Evolutionary conservation across 2,888 invertebrate species (phyloP).

Genomic region (Drosophila anceps): DNA sequence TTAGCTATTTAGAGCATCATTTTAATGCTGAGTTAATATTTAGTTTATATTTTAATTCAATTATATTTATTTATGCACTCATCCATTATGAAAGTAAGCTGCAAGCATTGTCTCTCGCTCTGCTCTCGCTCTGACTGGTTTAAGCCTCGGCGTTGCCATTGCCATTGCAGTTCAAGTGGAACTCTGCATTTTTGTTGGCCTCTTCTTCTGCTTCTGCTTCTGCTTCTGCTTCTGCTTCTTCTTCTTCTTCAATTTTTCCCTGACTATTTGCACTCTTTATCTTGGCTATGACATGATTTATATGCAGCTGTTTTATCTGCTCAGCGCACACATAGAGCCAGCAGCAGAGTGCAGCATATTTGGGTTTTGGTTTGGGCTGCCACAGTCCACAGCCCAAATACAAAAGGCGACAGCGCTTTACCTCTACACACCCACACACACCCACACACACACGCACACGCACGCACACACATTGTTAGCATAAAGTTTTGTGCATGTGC

Average conservation of each 20-base stretch:
- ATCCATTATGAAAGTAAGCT: conserved; percentile 42
- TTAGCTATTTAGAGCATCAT: not conserved
- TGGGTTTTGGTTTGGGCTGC: conserved; percentile 24
- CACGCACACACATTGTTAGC: conserved; percentile 23
- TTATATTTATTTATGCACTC: conserved; percentile 41
- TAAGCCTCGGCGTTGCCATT: not conserved
- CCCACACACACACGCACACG: conserved; percentile 11
- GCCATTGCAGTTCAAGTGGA: conserved; percentile 27
- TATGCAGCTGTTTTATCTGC: conserved; percentile 69
- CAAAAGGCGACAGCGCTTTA: conserved; percentile 45
- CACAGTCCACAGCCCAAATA: conserved; percentile 37
- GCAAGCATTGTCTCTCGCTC: conserved; percentile 34
- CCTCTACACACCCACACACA: conserved; percentile 24
- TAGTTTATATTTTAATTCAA: conserved; percentile 44
- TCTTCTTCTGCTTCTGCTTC: conserved; percentile 10
- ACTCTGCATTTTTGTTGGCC: conserved; percentile 24
- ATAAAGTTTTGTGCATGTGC: conserved; percentile 45
- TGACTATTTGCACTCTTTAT: conserved; percentile 69
- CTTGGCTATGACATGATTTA: conserved; percentile 74
- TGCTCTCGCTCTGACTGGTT: not conserved
- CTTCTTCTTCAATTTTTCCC: conserved; percentile 10
- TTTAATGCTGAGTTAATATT: not conserved
- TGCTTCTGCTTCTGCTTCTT: conserved; percentile 4
- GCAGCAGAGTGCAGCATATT: conserved; percentile 25
- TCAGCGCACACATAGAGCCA: conserved; percentile 46